phyloP scores from a whole-genome alignment of 1,140 invertebrate species.

The Frieseomelitta varia region DNA sequence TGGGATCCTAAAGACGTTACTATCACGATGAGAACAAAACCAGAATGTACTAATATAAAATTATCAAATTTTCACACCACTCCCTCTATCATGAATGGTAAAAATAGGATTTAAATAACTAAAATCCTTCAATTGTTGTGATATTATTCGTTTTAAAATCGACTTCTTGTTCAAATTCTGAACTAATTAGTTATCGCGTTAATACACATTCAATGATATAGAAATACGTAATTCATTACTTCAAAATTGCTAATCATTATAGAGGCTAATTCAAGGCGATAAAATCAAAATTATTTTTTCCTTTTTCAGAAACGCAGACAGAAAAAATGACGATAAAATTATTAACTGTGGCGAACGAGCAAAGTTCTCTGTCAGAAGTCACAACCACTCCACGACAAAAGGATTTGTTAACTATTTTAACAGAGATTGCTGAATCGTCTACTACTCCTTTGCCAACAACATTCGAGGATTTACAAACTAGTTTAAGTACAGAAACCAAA shows the following conservation, averaged over 20 bases:
- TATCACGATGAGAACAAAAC: constrained; percentile 20
- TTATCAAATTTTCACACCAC: background rate
- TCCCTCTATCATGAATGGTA: constrained; percentile 53
- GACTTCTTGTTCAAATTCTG: background rate
- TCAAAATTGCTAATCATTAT: background rate
- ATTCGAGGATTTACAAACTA: background rate
- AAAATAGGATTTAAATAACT: constrained; percentile 16
- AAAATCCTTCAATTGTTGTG: background rate
- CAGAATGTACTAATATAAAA: constrained; percentile 30
- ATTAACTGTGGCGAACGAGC: constrained; percentile 9
- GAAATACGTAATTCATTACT: background rate
- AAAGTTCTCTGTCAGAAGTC: background rate
- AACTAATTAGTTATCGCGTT: background rate
- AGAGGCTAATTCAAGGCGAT: too few species aligned
- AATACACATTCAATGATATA: background rate
- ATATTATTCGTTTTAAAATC: background rate
- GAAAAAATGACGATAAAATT: constrained; percentile 36
- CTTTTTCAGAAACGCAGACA: constrained; percentile 57
- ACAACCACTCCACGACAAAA: constrained; percentile 22
- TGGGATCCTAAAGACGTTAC: constrained; percentile 90
- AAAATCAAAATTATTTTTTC: background rate
- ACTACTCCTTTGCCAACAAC: background rate
- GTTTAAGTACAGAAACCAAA: constrained; percentile 2
- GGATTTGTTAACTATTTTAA: constrained; percentile 27
- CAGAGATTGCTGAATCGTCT: constrained; percentile 20